Conservation (phyloP, 2,113 vertebrate genomes). For the Siniperca chuatsi region DNA sequence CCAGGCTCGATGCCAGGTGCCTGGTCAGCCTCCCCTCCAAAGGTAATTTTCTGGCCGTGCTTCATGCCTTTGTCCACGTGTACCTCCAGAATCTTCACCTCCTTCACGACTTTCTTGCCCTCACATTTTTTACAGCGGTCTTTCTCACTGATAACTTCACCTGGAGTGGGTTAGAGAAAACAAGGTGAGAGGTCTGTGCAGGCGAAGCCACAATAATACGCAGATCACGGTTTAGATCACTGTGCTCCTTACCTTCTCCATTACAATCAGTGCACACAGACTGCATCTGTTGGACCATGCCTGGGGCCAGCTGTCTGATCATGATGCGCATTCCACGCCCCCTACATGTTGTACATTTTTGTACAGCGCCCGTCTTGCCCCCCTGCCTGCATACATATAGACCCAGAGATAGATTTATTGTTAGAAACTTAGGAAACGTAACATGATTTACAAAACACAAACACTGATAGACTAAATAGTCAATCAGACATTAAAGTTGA, state of each 20-base stretch:
- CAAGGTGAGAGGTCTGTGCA: not conserved
- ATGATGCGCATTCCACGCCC: constrained; percentile 96
- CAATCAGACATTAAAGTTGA: not conserved
- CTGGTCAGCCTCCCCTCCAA: constrained; percentile 97
- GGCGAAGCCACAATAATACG: not conserved
- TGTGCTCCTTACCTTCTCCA: constrained; percentile 89
- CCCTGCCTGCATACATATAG: constrained; percentile 88
- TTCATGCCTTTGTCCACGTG: constrained; percentile 99
- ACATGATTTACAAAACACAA: not conserved
- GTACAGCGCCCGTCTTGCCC: constrained; percentile 96
- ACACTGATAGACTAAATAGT: not conserved
- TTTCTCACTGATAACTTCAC: constrained; percentile 98
- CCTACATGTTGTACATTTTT: constrained; percentile 94
- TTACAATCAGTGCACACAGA: constrained; percentile 97
- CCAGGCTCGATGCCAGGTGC: constrained; percentile 96
- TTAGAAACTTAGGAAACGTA: not conserved
- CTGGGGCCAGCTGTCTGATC: constrained; percentile 98
- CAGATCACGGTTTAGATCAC: not conserved
- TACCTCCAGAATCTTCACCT: constrained; percentile 98
- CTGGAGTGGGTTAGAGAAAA: constrained; percentile 71
- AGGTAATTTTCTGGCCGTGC: constrained; percentile 97
- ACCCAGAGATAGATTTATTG: not conserved
- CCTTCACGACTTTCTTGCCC: constrained; percentile 98
- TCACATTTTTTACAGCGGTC: constrained; percentile 99
- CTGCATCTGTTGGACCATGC: constrained; percentile 99